Evolutionary conservation across 1,140 invertebrate genomes (phyloP).

Genomic region (Brachystomella parvula): DNA sequence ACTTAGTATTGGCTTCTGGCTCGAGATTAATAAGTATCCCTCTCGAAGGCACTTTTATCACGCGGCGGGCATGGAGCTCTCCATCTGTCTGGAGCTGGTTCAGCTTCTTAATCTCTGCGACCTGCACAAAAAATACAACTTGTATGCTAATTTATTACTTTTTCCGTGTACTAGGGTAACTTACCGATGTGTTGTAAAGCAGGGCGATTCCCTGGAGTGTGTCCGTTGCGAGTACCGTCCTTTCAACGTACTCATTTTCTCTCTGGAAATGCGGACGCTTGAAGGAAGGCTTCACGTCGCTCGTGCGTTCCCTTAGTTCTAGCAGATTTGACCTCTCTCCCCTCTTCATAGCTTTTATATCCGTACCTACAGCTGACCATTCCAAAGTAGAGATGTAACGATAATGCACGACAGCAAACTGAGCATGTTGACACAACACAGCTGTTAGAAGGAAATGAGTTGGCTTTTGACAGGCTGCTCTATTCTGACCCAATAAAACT

Average conservation of each 20-base stretch:
- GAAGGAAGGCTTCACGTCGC: background rate
- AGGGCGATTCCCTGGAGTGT: slow-evolving; percentile 36
- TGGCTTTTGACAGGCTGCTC: no score
- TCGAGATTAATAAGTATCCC: slow-evolving; percentile 35
- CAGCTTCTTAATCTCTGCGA: slow-evolving; percentile 34
- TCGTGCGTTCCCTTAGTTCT: slow-evolving; percentile 10
- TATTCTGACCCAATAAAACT: no score
- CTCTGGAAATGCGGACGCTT: slow-evolving; percentile 3
- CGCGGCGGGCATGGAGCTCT: slow-evolving; percentile 28
- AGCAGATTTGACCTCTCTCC: slow-evolving; percentile 25
- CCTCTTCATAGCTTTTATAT: slow-evolving; percentile 27
- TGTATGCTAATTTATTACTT: no score
- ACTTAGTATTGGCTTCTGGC: background rate
- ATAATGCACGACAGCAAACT: no score
- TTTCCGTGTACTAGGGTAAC: background rate
- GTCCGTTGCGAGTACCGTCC: slow-evolving; percentile 27
- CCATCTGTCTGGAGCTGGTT: slow-evolving; percentile 31
- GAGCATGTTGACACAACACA: no score
- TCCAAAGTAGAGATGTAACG: no score
- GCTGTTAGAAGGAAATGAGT: no score
- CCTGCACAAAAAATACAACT: slow-evolving; percentile 26
- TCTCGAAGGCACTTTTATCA: slow-evolving; percentile 36
- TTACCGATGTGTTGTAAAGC: slow-evolving; percentile 37
- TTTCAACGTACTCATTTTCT: slow-evolving; percentile 32
- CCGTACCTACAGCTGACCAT: background rate